Conservation (phyloP, 2,797 vertebrate species). For the Coracias cyanogaster region DNA sequence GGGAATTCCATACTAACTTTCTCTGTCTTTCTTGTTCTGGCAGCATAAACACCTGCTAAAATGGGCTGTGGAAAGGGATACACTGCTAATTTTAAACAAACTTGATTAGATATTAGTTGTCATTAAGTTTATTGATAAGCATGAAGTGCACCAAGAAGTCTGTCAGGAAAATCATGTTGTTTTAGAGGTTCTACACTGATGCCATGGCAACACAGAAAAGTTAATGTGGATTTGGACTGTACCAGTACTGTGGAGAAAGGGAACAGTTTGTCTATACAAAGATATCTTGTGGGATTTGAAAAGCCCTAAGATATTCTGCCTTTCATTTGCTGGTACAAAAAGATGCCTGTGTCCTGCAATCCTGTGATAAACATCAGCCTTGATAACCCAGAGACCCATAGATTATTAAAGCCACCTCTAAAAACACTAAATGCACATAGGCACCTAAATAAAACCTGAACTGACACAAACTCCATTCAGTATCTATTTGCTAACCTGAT, state of each 20-base stretch:
- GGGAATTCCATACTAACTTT: neutral
- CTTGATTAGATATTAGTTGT: neutral
- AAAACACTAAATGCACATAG: neutral
- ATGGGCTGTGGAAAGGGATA: neutral
- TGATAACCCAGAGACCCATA: neutral
- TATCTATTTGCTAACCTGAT: neutral
- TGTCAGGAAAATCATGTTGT: neutral
- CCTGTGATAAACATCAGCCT: neutral
- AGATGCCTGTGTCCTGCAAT: fast-evolving
- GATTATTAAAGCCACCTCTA: neutral
- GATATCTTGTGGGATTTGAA: neutral
- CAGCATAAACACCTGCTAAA: neutral
- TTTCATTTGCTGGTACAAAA: neutral
- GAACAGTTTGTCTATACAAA: neutral
- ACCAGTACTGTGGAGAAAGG: neutral
- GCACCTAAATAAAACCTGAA: neutral
- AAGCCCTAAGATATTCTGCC: neutral
- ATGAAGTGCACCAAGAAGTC: neutral
- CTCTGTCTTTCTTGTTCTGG: neutral
- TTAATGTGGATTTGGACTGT: neutral
- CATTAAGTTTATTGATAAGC: neutral
- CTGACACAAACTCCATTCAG: neutral
- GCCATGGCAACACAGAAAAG: neutral
- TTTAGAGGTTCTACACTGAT: neutral
- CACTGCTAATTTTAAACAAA: neutral